phyloP scores from a whole-genome alignment of 92 coral and sea anemone genomes.

The Metridium senile region DNA sequence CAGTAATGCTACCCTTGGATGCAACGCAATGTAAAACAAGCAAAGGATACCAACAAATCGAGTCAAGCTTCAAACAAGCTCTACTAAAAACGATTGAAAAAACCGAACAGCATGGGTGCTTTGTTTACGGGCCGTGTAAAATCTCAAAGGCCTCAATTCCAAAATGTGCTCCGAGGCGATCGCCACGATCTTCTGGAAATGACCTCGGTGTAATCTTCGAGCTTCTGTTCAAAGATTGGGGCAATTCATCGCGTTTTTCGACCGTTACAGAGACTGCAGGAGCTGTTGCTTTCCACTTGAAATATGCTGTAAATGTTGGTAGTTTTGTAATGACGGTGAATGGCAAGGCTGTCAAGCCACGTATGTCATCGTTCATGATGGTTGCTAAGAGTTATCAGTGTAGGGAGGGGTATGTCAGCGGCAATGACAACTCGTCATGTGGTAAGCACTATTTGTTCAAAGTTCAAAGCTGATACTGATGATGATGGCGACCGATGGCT shows the following conservation, averaged over 20 bases:
- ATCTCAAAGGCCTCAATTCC: constrained; percentile 32
- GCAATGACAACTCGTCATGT: constrained; percentile 24
- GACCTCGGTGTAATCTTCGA: constrained; percentile 23
- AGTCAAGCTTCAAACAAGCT: constrained; percentile 26
- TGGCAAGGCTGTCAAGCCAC: constrained; percentile 19
- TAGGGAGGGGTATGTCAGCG: constrained; percentile 14
- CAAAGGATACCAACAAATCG: constrained; percentile 17
- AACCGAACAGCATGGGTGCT: constrained; percentile 31
- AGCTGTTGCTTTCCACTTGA: constrained; percentile 54
- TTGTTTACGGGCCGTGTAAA: constrained; percentile 26
- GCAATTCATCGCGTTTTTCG: constrained; percentile 9
- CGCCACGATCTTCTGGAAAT: constrained; percentile 4
- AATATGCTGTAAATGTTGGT: constrained; percentile 51
- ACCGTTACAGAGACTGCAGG: constrained; percentile 47
- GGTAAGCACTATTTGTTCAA: constrained; percentile 12
- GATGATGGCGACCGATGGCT: neutral
- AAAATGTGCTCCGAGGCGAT: constrained; percentile 24
- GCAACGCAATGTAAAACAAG: constrained; percentile 31
- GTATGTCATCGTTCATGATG: constrained; percentile 6
- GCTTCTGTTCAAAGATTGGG: constrained; percentile 28
- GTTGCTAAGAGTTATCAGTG: constrained; percentile 3
- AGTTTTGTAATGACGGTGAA: constrained; percentile 18
- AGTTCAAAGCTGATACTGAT: neutral
- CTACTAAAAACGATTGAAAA: constrained; percentile 10
- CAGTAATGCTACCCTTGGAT: constrained; percentile 24